Percentiles rank a stretch among this genome's conserved stretches.
Evolutionary conservation across 2,888 invertebrate species (phyloP).

Genomic region (Germaria angustata): DNA sequence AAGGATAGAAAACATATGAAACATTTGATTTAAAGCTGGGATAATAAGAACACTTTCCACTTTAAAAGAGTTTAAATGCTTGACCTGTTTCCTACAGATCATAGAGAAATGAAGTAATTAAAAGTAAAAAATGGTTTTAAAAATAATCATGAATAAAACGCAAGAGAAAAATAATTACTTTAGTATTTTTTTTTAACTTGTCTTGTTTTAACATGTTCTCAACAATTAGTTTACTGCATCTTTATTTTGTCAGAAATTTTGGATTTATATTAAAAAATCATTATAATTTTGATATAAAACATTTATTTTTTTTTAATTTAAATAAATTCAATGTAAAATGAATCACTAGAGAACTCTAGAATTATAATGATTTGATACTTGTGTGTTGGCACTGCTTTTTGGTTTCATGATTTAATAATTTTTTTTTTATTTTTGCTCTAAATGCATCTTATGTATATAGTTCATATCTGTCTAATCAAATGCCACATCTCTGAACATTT

Average conservation of each 20-base stretch:
- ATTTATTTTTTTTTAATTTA: too few species aligned
- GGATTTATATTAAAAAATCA: too few species aligned
- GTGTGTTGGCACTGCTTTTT: background rate
- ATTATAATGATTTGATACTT: background rate
- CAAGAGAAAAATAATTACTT: background rate
- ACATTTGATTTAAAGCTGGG: background rate
- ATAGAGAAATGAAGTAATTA: conserved; percentile 13
- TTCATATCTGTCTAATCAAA: too few species aligned
- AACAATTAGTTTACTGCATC: too few species aligned
- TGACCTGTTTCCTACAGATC: conserved; percentile 20
- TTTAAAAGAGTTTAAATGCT: conserved; percentile 7
- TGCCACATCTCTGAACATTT: too few species aligned
- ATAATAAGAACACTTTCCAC: background rate
- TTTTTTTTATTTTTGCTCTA: background rate
- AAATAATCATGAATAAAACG: background rate
- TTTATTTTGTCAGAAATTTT: too few species aligned
- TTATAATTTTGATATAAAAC: too few species aligned
- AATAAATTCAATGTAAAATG: too few species aligned
- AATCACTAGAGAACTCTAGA: too few species aligned
- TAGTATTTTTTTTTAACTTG: background rate
- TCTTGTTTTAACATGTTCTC: background rate
- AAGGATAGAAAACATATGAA: background rate
- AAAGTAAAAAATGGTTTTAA: background rate
- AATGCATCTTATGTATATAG: background rate
- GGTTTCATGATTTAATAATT: background rate